A percentile compares a stretch with the other conserved stretches of the same genome.
These are phyloP conservation scores for Mormyrus hasselquistii DNA, from an alignment of 2,797 vertebrate genomes.

Conservation along the genomic window DNA sequence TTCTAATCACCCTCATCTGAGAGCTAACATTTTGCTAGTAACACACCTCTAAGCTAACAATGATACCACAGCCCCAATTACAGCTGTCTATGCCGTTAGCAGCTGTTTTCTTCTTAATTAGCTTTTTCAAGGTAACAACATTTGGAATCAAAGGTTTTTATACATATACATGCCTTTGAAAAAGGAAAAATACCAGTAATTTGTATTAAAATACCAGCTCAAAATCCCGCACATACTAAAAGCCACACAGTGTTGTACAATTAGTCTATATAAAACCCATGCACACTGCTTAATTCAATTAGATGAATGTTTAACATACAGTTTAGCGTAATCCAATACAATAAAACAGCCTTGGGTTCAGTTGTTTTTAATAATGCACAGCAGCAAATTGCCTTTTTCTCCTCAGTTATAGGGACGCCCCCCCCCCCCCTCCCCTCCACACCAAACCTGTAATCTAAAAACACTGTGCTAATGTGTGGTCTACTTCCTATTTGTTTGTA, in stretches of 20 bases:
- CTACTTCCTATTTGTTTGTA: conserved; percentile 13
- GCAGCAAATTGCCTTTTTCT: background rate
- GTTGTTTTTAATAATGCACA: conserved; percentile 8
- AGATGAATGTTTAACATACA: background rate
- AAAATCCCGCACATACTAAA: background rate
- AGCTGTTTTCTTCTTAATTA: background rate
- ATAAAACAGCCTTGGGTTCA: background rate
- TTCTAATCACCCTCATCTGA: background rate
- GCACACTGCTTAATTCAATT: background rate
- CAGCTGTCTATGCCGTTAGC: background rate
- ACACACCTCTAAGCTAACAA: background rate
- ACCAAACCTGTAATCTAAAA: conserved; percentile 8
- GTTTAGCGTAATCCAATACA: background rate
- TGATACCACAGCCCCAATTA: background rate
- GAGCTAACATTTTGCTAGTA: background rate
- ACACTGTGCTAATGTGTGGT: conserved; percentile 19
- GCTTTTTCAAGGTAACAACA: background rate
- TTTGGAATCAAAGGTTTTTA: conserved; percentile 1
- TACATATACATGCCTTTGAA: background rate
- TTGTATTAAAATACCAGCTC: background rate
- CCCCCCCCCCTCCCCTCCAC: background rate
- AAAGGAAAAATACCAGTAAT: background rate
- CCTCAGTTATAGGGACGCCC: background rate
- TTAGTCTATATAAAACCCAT: conserved; percentile 2
- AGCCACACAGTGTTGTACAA: background rate